Conservation (phyloP, 37 sponge, comb jelly and placozoan species). For the Diacarnus erythraeanus region DNA sequence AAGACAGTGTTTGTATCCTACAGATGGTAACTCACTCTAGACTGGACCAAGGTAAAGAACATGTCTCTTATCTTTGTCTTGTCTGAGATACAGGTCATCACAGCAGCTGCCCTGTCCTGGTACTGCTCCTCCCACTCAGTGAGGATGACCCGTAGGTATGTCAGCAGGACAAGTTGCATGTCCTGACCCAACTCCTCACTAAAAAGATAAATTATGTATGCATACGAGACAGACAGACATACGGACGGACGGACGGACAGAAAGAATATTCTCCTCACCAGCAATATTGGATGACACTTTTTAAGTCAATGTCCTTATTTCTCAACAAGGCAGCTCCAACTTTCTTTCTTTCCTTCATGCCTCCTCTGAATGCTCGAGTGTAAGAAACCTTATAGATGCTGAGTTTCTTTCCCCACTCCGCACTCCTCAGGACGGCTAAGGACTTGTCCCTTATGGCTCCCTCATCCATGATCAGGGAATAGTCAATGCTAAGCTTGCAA, state of each 20-base stretch:
- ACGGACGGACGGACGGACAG: not conserved
- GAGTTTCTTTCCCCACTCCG: conserved; percentile 72
- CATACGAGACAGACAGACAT: not conserved
- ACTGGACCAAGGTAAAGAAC: conserved; percentile 10
- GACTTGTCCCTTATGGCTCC: conserved; percentile 18
- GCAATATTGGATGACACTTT: conserved; percentile 24
- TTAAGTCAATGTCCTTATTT: conserved; percentile 11
- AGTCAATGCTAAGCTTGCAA: conserved; percentile 41
- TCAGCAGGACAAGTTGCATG: conserved; percentile 8
- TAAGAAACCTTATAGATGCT: conserved; percentile 47
- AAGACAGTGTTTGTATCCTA: no score
- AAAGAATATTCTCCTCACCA: conserved; percentile 8
- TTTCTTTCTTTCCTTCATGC: conserved; percentile 38
- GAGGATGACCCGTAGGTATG: conserved; percentile 27
- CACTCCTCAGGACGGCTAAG: conserved; percentile 15
- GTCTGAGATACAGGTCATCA: not conserved
- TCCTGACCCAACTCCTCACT: conserved; percentile 11
- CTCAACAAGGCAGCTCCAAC: conserved; percentile 37
- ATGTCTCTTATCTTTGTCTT: not conserved
- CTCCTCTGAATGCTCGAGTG: conserved; percentile 56
- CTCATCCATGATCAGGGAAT: conserved; percentile 6
- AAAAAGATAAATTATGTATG: not conserved
- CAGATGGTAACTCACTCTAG: no score
- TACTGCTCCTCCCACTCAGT: conserved; percentile 54
- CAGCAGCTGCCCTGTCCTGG: conserved; percentile 7